Conservation (phyloP, 2,888 invertebrate species). For the Morpho achilles region DNA sequence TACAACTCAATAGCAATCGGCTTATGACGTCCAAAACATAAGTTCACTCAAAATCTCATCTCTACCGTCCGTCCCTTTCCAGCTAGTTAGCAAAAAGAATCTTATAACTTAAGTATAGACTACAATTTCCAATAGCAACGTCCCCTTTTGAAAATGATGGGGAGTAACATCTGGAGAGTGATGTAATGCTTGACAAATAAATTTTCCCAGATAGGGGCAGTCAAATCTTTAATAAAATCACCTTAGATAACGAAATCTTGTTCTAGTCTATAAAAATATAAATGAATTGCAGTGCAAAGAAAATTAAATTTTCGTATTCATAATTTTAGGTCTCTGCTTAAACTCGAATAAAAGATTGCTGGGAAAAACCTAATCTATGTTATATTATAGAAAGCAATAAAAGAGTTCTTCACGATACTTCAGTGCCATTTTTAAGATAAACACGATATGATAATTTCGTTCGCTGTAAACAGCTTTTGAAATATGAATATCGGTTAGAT, state of each 20-base stretch:
- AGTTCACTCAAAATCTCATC: constrained; percentile 41
- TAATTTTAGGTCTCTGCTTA: too few relatives aligned
- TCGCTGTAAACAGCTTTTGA: too few relatives aligned
- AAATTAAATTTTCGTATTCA: too few relatives aligned
- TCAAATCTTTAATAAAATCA: constrained; percentile 24
- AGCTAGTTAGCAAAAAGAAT: not conserved
- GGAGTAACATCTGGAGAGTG: constrained; percentile 50
- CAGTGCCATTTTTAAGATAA: too few relatives aligned
- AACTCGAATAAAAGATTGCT: too few relatives aligned
- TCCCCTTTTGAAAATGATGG: constrained; percentile 17
- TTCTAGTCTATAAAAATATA: not conserved
- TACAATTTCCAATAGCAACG: constrained; percentile 11
- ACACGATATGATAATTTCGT: too few relatives aligned
- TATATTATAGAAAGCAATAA: too few relatives aligned
- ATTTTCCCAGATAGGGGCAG: constrained; percentile 34
- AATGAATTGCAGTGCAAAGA: not conserved
- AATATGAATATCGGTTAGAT: too few relatives aligned
- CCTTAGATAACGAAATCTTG: constrained; percentile 17
- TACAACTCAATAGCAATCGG: constrained; percentile 45
- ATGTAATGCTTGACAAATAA: constrained; percentile 61
- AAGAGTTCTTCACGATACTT: too few relatives aligned
- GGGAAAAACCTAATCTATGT: too few relatives aligned
- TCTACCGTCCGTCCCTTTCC: constrained; percentile 18
- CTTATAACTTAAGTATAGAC: constrained; percentile 4
- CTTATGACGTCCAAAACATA: constrained; percentile 58